Conservation (phyloP, 2,797 vertebrate genomes). For the Picus viridis region DNA sequence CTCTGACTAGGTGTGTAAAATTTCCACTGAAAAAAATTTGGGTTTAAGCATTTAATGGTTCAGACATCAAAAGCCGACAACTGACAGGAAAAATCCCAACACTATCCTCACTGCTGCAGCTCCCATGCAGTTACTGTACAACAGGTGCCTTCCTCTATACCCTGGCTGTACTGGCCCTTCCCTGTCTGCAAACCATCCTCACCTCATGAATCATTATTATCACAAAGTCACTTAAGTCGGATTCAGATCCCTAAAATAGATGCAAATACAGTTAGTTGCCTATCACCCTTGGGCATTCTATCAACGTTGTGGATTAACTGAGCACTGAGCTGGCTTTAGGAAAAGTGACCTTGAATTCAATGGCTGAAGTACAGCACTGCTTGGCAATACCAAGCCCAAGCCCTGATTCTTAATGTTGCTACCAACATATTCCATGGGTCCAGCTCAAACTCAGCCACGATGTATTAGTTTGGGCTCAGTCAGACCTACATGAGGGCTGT, state of each 20-base stretch:
- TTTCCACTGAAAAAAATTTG: not conserved
- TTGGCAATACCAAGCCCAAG: not conserved
- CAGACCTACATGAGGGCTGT: not conserved
- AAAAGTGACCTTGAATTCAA: constrained; percentile 25
- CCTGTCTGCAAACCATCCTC: not conserved
- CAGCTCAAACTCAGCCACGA: not conserved
- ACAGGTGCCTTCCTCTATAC: not conserved
- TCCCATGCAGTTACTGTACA: not conserved
- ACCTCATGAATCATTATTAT: constrained; percentile 15
- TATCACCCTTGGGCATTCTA: constrained; percentile 30
- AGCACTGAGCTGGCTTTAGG: constrained; percentile 33
- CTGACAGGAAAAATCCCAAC: not conserved
- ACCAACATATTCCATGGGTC: not conserved
- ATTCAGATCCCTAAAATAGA: constrained; percentile 61
- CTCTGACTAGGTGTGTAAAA: not conserved
- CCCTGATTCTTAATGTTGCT: not conserved
- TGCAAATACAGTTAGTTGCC: not conserved
- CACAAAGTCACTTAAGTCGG: constrained; percentile 26
- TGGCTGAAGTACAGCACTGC: not conserved
- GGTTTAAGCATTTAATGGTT: not conserved
- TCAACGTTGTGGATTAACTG: constrained; percentile 55
- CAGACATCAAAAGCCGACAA: not conserved
- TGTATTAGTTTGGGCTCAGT: not conserved
- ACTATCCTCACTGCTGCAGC: not conserved
- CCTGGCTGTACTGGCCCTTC: not conserved